Evolutionary conservation across 2,113 vertebrate species (phyloP), one percentile per base, ranked within the genome.

Genomic region (Microcebus griseorufus): DNA sequence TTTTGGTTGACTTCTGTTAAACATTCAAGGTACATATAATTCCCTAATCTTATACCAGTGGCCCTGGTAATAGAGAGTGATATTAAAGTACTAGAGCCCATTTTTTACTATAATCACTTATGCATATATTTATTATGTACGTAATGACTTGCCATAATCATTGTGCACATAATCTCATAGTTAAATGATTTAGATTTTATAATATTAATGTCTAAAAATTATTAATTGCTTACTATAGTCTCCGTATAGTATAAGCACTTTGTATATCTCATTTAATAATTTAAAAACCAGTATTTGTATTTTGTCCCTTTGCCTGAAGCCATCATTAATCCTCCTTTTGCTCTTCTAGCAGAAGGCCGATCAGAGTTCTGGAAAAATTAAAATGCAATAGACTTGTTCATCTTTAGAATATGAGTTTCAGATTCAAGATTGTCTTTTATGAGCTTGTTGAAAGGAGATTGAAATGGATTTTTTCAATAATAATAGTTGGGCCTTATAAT

Each of bases 371-470:
- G 67, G 75, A 80, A 92, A 84, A 72, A 64, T 67, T 88, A 58
- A 95, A 95, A 88, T 92, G 72, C 58, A 55, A 0, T 92, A 81
- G 58, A 17, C 37, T n/a, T 81, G 12, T 70, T 55, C 32, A 55
- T 86, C 58, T 95, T 88, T 88, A 45, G 75, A 88, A 75, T 88
- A 80, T 81, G 29, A 45, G 73, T 73, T 92, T 81, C 83, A 94
- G 55, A 82, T 64, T 94, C 9, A 65, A 82, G 45, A 65, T 73
- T 73, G 14, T 42, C 39, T 89, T 5, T 90, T 90, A 83, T n/a
- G 62, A 69, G 10, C 58, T 90, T 83, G 32, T 84, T 67, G 51
- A 84, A 69, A 62, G 23, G 32, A 48, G 34, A 48, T 65, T 82
- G 9, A 34, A 76, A 90, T 60, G 53, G 20, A 60, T 20, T 60